Base-by-base conservation (phyloP, 2,797 vertebrate genomes). In the Vireo griseus region DNA sequence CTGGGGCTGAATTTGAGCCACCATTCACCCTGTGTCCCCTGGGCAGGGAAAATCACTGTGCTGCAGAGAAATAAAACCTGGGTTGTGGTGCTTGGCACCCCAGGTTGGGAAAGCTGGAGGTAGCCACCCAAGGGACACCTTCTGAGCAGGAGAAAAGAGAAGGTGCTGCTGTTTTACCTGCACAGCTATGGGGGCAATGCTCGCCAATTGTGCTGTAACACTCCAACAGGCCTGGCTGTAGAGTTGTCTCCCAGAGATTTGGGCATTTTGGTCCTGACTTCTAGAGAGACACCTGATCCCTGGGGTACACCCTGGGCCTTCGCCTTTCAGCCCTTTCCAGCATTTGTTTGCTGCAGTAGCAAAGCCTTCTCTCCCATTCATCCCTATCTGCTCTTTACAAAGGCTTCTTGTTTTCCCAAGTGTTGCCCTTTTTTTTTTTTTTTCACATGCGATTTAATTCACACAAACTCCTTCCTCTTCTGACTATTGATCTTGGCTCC, bases 401-500 rank as follows among this genome's bases (percentile, higher is more conserved):
- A 94, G 72, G 75, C 72, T 51, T 47, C 85, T 91, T 95, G n/a
- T 95, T 88, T 91, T 59, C 88, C 71, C 55, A 48, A 73, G 40
- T 39, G 28, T 20, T 28, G 79, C 25, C 12, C 18, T 54, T 63
- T 48, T 8, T 58, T 25, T 55, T 8, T 58, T 74, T 42, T 79
- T 57, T 45, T 0, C 17, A 69, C 1, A 0, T 55, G 55, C 86
- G 87, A 89, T 87, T 95, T 96, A 91, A 83, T 91, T 94, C 11
- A 2, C 68, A 94, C 78, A 85, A 91, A 83, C 61, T 80, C 72
- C 54, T 92, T 94, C 90, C 79, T 87, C 67, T 90, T 80, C 79
- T 91, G 25, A 63, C 52, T 91, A 83, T 80, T 92, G 85, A 90
- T 95, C 82, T 94, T 94, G 91, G 91, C 93, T 91, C 82, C 50